These are phyloP conservation scores for Machimus atricapillus DNA, from an alignment of 2,888 invertebrate genomes.

Conservation along the genomic window DNA sequence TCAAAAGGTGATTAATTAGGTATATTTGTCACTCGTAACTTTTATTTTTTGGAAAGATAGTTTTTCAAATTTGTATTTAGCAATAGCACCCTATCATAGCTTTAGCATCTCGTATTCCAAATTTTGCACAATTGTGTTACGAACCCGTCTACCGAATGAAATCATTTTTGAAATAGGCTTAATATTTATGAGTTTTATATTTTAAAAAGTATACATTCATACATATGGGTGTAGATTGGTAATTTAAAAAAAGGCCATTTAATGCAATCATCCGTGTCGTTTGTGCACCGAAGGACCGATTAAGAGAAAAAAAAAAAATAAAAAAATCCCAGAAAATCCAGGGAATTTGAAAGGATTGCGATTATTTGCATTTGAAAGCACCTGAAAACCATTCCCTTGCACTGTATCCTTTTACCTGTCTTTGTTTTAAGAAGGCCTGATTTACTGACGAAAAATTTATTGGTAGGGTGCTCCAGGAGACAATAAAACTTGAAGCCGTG, in stretches of 20 bases:
- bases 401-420: not conserved
- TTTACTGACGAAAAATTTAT: not conserved
- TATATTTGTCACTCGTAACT: too few relatives aligned
- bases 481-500: not conserved
- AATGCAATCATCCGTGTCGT: not conserved
- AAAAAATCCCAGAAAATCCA: not conserved
- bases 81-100: too few relatives aligned
- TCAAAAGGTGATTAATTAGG: too few relatives aligned
- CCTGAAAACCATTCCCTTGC: not conserved
- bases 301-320: not conserved
- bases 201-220: too few relatives aligned
- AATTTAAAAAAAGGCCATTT: not conserved
- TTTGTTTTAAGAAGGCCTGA: not conserved
- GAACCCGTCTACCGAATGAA: too few relatives aligned
- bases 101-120: too few relatives aligned
- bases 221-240: not conserved
- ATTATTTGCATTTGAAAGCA: not conserved
- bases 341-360: not conserved
- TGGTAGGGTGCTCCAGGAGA: not conserved
- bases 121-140: too few relatives aligned
- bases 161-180: too few relatives aligned
- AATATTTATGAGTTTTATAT: too few relatives aligned
- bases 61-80: too few relatives aligned
- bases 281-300: not conserved
- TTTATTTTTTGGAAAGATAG: too few relatives aligned